Evolutionary conservation across 2,113 vertebrate species (phyloP), one percentile per base, ranked within the genome.

Genomic region (Rhinogobius similis): DNA sequence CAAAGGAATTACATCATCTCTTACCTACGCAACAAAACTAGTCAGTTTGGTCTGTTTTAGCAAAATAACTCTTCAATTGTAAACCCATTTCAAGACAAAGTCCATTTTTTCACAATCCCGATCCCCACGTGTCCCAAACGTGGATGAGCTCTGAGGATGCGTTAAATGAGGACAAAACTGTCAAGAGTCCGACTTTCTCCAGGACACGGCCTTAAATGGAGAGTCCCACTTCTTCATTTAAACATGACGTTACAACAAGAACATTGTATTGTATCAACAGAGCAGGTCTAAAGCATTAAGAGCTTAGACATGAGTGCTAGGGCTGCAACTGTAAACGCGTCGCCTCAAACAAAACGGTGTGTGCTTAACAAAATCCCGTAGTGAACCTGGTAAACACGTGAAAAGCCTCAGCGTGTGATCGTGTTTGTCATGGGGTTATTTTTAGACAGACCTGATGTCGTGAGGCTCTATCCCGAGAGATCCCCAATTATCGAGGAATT

Each of bases 401-500:
- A 36, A 14, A 16, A 39, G 39, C 38, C 44, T 61, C 62, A 62
- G 27, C 26, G 21, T 61, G 50, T 53, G 21, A 61, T 38, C 44
- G 65, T 72, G 68, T 82, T 78, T 85, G 68, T 67, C 55, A 26
- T 72, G 43, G 16, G 46, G 81, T 87, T 92, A 91, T 92, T 89
- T 91, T 87, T 91, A 92, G 83, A 68, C 50, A 24, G 62, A 73
- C 67, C 67, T 79, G 75, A 84, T 84, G 83, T 91, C 89, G 75
- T 84, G 53, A 82, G 75, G 82, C 82, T 84, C 82, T 69, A 76
- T 89, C 89, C 87, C 86, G 18, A 79, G 87, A 88, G 92, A 87
- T 87, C 86, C 78, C 78, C 86, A 91, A 92, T 93, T 92, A 93
- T 86, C 63, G 70, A 87, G 91, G 90, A 91, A 93, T 93, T 92